A percentile compares a stretch with the other conserved stretches of the same genome.
These are phyloP conservation scores for Verasper variegatus DNA, from an alignment of 2,113 vertebrate species.

Conservation along the genomic window DNA sequence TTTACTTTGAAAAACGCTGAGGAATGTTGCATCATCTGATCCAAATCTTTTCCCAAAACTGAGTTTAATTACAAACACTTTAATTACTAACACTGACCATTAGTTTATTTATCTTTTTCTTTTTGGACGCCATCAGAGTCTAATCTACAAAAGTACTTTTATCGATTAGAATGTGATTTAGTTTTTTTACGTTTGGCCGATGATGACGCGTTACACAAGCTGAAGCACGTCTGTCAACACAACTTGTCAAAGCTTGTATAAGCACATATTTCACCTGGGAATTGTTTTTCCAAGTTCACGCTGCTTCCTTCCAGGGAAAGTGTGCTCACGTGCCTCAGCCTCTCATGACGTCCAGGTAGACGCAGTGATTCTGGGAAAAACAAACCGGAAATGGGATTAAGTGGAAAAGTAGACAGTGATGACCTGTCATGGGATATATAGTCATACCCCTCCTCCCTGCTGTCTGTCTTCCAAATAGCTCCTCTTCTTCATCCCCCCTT, in stretches of 20 bases:
- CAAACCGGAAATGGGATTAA: slow-evolving; percentile 4
- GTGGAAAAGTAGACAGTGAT: not conserved
- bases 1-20: slow-evolving; percentile 50
- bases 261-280: not conserved
- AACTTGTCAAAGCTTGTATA: slow-evolving; percentile 16
- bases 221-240: slow-evolving; percentile 20
- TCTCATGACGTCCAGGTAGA: slow-evolving; percentile 15
- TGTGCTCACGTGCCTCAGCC: not conserved
- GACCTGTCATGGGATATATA: not conserved
- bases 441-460: no score
- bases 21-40: slow-evolving; percentile 48
- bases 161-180: not conserved
- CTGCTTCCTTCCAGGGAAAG: not conserved
- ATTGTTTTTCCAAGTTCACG: slow-evolving; percentile 3
- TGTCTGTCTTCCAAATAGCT: not conserved
- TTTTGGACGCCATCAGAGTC: not conserved
- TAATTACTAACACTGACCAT: not conserved
- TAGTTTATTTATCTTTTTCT: not conserved
- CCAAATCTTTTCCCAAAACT: slow-evolving; percentile 11
- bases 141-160: not conserved
- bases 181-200: no score
- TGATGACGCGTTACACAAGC: slow-evolving; percentile 4
- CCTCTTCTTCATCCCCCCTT: not conserved
- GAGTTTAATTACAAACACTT: no score
- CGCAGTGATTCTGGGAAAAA: slow-evolving; percentile 7